Evolutionary conservation across 1,140 invertebrate species (phyloP).

Genomic region (Zaprionus gabonicus): DNA sequence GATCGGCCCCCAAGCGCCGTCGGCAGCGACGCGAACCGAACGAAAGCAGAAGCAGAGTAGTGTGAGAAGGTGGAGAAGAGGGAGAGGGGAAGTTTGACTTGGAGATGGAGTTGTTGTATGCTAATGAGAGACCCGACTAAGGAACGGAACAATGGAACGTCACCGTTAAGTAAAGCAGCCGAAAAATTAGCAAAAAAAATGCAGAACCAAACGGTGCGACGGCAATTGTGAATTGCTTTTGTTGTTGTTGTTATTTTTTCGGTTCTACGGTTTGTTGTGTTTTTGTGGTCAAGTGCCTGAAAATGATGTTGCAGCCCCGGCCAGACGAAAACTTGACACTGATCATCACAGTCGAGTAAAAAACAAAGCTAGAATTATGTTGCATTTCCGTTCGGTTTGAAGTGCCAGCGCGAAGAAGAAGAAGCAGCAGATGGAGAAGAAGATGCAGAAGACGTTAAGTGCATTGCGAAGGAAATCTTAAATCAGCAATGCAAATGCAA

Average conservation of each 20-base stretch:
- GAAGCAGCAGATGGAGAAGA: not conserved
- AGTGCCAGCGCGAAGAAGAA: conserved; percentile 12
- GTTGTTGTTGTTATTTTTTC: conserved; percentile 8
- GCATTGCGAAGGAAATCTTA: conserved; percentile 72
- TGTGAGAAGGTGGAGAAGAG: not conserved
- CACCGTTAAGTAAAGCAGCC: conserved; percentile 69
- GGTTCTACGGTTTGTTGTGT: not conserved
- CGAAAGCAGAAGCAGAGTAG: not conserved
- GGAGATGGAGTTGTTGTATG: conserved; percentile 48
- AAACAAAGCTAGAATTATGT: conserved; percentile 70
- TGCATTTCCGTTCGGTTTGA: conserved; percentile 68
- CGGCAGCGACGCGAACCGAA: not conserved
- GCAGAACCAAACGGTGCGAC: conserved; percentile 41
- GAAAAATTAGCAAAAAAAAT: conserved; percentile 54
- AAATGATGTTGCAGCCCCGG: conserved; percentile 59
- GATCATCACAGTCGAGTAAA: conserved; percentile 74
- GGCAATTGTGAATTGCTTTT: conserved; percentile 53
- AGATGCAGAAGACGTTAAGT: conserved; percentile 15
- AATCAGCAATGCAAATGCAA: conserved; percentile 75
- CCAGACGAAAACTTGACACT: conserved; percentile 82
- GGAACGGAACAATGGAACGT: conserved; percentile 59
- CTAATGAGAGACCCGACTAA: conserved; percentile 63
- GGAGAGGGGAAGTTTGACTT: conserved; percentile 19
- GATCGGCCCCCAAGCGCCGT: conserved; percentile 35
- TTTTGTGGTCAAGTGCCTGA: conserved; percentile 78